These are phyloP conservation scores for Riparia riparia DNA, from an alignment of 2,113 vertebrate species.

Conservation along the genomic window DNA sequence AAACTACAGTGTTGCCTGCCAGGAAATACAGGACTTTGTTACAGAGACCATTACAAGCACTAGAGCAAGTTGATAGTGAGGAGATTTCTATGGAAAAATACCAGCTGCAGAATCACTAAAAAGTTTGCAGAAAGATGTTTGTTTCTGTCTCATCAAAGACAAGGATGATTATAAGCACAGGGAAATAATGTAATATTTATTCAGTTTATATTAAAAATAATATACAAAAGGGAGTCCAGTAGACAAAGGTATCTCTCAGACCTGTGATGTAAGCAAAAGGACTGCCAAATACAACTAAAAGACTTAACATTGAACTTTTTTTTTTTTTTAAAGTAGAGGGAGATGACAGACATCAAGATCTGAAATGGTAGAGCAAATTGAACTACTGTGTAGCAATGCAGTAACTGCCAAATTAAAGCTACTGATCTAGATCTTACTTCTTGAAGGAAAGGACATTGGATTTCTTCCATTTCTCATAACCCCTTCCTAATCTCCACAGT, in stretches of 20 bases:
- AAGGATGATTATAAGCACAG: not conserved
- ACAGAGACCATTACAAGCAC: not conserved
- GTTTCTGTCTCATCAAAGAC: not conserved
- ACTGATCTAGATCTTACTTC: not conserved
- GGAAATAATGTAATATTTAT: not conserved
- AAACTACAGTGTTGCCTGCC: not conserved
- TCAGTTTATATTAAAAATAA: not conserved
- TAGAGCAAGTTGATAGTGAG: not conserved
- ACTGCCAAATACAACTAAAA: not conserved
- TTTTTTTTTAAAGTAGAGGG: not conserved
- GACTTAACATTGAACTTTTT: not conserved
- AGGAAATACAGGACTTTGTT: not conserved
- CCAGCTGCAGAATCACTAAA: not conserved
- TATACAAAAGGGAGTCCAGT: not conserved
- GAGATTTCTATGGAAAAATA: not conserved
- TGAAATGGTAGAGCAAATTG: not conserved
- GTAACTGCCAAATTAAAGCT: not conserved
- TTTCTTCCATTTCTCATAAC: not conserved
- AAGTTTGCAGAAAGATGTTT: not conserved
- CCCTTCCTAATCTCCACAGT: not conserved
- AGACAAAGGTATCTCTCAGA: not conserved
- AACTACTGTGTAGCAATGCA: not conserved
- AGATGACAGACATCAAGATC: not conserved
- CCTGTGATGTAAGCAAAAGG: not conserved
- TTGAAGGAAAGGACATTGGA: not conserved